phyloP scores from a whole-genome alignment of 1,140 invertebrate species.

The Brachionus manjavacas region DNA sequence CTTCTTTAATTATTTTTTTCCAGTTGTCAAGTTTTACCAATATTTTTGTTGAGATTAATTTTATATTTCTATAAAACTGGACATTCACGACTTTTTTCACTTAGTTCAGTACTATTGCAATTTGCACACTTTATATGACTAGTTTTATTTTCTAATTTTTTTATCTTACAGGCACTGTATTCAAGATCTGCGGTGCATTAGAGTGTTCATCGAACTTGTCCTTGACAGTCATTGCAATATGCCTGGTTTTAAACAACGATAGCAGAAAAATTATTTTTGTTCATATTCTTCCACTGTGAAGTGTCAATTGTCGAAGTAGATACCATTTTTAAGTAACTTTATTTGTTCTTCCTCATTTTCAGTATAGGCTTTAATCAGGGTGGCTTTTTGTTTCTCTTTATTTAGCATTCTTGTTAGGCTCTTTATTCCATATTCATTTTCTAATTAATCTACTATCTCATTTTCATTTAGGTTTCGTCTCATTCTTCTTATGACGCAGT shows the following conservation, averaged over 20 bases:
- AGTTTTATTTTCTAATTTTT: background rate
- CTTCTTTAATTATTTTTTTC: background rate
- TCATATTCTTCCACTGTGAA: background rate
- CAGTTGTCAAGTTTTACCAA: background rate
- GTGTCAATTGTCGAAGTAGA: background rate
- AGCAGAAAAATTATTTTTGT: background rate
- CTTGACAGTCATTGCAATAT: background rate
- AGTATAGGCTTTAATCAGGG: background rate
- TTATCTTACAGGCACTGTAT: background rate
- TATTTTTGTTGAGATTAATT: background rate
- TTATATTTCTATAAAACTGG: background rate
- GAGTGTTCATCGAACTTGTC: background rate
- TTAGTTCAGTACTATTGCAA: background rate
- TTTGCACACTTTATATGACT: background rate
- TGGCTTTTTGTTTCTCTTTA: background rate
- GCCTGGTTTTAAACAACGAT: background rate
- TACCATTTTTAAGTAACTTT: slow-evolving; percentile 3
- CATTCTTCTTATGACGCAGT: background rate
- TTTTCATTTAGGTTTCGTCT: slow-evolving; percentile 4
- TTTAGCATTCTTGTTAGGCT: slow-evolving; percentile 2
- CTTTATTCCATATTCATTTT: background rate
- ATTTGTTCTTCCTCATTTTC: background rate
- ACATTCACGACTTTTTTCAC: background rate
- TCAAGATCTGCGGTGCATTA: background rate
- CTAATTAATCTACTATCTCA: background rate